These are phyloP conservation scores for Luperina testacea DNA, from an alignment of 2,888 invertebrate species.

Conservation along the genomic window DNA sequence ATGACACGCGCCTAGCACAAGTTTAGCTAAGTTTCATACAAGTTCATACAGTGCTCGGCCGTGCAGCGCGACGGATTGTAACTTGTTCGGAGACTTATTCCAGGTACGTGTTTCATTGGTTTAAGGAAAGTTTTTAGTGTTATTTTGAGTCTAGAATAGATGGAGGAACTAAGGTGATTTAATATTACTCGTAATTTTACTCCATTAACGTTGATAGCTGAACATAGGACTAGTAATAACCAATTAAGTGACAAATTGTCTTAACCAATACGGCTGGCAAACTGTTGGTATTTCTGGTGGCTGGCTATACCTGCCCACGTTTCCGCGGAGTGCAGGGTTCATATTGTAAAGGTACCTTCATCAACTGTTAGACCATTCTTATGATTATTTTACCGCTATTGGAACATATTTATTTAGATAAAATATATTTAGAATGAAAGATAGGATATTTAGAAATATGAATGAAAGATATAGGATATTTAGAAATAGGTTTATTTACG, in stretches of 20 bases:
- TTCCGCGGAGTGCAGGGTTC: not conserved
- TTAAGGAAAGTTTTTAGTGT: constrained; percentile 8
- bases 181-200: not conserved
- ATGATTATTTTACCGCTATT: not conserved
- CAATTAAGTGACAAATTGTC: too few species aligned
- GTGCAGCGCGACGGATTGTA: constrained; percentile 36
- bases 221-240: not conserved
- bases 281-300: not conserved
- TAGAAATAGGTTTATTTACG: not conserved
- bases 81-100: constrained; percentile 34
- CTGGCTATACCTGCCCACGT: not conserved
- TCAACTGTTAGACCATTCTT: not conserved
- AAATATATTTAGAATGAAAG: not conserved
- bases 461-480: too few species aligned
- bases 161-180: not conserved
- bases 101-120: constrained; percentile 39
- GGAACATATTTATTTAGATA: not conserved
- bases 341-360: not conserved
- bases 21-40: constrained; percentile 54
- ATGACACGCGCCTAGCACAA: constrained; percentile 56
- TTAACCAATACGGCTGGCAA: not conserved
- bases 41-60: constrained; percentile 49
- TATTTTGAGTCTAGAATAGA: not conserved
- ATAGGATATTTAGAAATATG: too few species aligned
- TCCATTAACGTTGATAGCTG: not conserved